phyloP scores from a whole-genome alignment of 1,140 invertebrate species.

The Drosophila baimaii region DNA sequence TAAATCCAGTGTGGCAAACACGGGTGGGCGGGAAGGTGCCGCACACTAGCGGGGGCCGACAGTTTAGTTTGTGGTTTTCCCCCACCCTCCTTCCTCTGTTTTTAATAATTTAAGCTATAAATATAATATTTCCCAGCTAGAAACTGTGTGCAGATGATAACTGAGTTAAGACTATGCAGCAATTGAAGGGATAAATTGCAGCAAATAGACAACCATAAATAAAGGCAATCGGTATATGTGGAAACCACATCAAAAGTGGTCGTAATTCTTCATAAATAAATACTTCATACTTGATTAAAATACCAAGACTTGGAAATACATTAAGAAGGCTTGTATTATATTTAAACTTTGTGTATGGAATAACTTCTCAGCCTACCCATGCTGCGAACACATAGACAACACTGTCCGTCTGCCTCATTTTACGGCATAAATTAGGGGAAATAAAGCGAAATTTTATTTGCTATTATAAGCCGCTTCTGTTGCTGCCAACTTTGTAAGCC shows the following conservation, averaged over 20 bases:
- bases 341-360: background rate
- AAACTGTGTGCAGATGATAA: constrained; percentile 15
- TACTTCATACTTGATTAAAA: background rate
- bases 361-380: constrained; percentile 5
- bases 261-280: background rate
- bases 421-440: constrained; percentile 27
- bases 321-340: background rate
- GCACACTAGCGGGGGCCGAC: constrained; percentile 8
- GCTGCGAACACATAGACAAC: constrained; percentile 20
- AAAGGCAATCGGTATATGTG: background rate
- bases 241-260: background rate
- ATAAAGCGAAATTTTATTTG: constrained; percentile 54
- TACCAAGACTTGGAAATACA: no score
- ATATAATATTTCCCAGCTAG: constrained; percentile 2
- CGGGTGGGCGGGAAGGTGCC: constrained; percentile 5
- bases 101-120: constrained; percentile 14
- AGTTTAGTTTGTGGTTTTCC: constrained; percentile 11
- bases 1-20: constrained; percentile 44
- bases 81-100: no score
- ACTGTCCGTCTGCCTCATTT: constrained; percentile 22
- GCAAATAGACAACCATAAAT: constrained; percentile 4
- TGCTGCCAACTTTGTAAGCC: constrained; percentile 33
- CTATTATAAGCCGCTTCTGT: constrained; percentile 32
- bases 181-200: constrained; percentile 3
- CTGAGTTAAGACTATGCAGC: background rate